phyloP scores from a whole-genome alignment of 2,113 vertebrate genomes.

The Circaetus gallicus region DNA sequence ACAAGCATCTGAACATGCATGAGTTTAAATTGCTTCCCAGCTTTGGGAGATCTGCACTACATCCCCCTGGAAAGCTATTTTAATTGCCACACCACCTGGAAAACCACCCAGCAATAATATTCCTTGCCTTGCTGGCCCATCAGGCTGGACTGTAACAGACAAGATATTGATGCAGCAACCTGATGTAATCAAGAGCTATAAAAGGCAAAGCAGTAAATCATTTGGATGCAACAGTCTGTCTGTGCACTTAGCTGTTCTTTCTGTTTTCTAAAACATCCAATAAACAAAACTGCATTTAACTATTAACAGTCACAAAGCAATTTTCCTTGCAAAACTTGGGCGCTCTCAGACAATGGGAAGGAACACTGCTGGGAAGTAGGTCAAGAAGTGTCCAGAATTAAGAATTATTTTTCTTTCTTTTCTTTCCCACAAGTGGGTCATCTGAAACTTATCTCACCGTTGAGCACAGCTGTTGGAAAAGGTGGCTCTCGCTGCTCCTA shows the following conservation, averaged over 20 bases:
- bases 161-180: conserved; percentile 40
- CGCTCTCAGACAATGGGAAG: not conserved
- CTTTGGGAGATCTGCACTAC: not conserved
- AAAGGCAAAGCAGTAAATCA: conserved; percentile 53
- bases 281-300: conserved; percentile 31
- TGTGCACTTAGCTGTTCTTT: not conserved
- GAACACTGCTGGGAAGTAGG: not conserved
- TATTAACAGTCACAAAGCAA: not conserved
- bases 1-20: not conserved
- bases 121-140: not conserved
- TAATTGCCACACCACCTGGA: not conserved
- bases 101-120: not conserved
- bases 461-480: not conserved
- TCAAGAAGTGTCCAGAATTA: not conserved
- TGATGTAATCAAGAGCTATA: conserved; percentile 52
- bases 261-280: not conserved
- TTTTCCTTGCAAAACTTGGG: not conserved
- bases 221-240: conserved; percentile 10
- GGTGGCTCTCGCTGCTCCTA: not conserved
- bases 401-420: not conserved
- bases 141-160: conserved; percentile 7
- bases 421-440: not conserved
- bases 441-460: not conserved
- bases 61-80: not conserved
- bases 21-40: not conserved